Evolutionary conservation across 2,888 invertebrate genomes (phyloP).

Genomic region (Furcula furcula): DNA sequence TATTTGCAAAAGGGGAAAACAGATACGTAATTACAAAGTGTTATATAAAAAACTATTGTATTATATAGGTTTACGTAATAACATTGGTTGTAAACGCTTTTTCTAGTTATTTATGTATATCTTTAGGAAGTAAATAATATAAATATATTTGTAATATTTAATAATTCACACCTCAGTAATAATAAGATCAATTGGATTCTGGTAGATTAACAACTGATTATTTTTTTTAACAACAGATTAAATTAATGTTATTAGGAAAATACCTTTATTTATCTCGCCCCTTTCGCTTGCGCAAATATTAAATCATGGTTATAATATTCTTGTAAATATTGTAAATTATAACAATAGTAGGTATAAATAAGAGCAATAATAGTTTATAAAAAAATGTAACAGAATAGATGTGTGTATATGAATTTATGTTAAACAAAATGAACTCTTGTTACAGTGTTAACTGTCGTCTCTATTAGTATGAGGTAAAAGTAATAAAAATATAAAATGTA

Average conservation of each 20-base stretch:
- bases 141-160: too few species aligned
- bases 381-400: too few species aligned
- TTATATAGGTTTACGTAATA: background rate
- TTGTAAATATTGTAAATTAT: conserved; percentile 34
- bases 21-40: conserved; percentile 75
- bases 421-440: conserved; percentile 36
- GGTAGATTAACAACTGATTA: too few species aligned
- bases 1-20: conserved; percentile 74
- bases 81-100: conserved; percentile 7
- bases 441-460: conserved; percentile 39
- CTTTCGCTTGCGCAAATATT: too few species aligned
- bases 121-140: background rate
- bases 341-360: conserved; percentile 19
- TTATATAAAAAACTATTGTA: conserved; percentile 37
- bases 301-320: too few species aligned
- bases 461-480: conserved; percentile 30
- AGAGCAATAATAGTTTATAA: conserved; percentile 46
- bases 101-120: conserved; percentile 18
- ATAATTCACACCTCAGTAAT: too few species aligned
- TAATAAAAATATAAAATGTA: conserved; percentile 35
- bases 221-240: too few species aligned
- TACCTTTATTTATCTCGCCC: too few species aligned
- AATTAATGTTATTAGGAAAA: too few species aligned
- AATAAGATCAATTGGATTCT: too few species aligned
- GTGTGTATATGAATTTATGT: conserved; percentile 36